phyloP scores from a whole-genome alignment of 2,797 vertebrate genomes.

The Arnoldichthys spilopterus region DNA sequence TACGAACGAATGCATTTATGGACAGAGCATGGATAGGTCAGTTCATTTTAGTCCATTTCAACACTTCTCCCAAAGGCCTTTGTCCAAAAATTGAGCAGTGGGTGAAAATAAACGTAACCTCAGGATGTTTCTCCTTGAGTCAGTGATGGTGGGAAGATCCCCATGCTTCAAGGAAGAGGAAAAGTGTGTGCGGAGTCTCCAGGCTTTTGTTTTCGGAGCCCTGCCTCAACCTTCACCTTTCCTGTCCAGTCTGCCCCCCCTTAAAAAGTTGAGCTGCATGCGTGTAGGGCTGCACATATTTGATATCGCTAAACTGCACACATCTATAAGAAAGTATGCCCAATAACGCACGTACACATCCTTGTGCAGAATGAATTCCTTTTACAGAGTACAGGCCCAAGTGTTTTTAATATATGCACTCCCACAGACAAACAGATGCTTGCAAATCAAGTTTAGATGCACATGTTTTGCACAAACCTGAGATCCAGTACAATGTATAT shows the following conservation, averaged over 20 bases:
- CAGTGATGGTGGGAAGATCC: conserved; percentile 67
- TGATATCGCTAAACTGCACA: conserved; percentile 40
- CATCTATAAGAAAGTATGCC: conserved; percentile 62
- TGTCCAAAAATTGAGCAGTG: conserved; percentile 24
- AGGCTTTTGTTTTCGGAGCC: conserved; percentile 74
- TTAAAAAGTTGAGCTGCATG: conserved; percentile 44
- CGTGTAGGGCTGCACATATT: conserved; percentile 62
- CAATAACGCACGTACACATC: conserved; percentile 66
- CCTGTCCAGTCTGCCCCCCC: conserved; percentile 64
- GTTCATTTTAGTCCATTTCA: background rate
- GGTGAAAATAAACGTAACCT: conserved; percentile 51
- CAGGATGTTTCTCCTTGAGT: conserved; percentile 73
- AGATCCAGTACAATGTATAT: background rate
- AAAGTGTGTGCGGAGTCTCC: conserved; percentile 65
- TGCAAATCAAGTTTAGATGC: conserved; percentile 14
- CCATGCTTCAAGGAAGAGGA: conserved; percentile 67
- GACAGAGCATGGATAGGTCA: background rate
- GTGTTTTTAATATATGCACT: conserved; percentile 6
- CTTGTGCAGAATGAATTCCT: conserved; percentile 23
- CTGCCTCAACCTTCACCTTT: conserved; percentile 73
- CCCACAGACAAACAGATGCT: conserved; percentile 1
- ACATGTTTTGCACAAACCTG: conserved; percentile 10
- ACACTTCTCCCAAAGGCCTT: background rate
- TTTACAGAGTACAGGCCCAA: background rate
- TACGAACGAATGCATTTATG: background rate